Percentiles rank a stretch among this genome's conserved stretches.
These are phyloP conservation scores for Bothrops alternatus DNA, from an alignment of 2,797 vertebrate species.

Conservation along the genomic window DNA sequence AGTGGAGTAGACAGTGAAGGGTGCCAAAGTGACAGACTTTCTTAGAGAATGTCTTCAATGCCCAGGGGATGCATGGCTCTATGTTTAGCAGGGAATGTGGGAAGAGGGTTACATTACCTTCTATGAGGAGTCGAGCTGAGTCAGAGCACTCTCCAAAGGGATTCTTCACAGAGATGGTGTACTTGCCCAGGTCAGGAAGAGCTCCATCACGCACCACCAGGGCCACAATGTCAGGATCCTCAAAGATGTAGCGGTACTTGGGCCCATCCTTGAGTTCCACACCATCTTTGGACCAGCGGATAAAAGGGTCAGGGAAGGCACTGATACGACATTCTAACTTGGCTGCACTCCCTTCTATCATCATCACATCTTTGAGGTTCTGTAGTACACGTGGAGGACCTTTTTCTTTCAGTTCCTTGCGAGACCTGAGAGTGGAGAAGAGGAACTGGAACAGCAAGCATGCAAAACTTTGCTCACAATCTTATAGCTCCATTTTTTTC, in stretches of 20 bases:
- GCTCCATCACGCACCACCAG: constrained; percentile 67
- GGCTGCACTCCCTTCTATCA: constrained; percentile 71
- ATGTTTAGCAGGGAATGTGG: constrained; percentile 19
- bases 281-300: constrained; percentile 70
- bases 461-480: background rate
- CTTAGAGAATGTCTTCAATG: background rate
- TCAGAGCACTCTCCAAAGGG: constrained; percentile 69
- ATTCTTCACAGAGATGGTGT: constrained; percentile 71
- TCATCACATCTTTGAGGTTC: constrained; percentile 69
- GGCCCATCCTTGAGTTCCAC: constrained; percentile 69
- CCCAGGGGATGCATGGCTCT: constrained; percentile 5
- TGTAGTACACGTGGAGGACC: constrained; percentile 69
- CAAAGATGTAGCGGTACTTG: constrained; percentile 71
- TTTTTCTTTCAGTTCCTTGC: constrained; percentile 69
- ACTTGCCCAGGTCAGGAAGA: constrained; percentile 68
- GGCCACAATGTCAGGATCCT: constrained; percentile 71
- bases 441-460: background rate
- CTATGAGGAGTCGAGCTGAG: constrained; percentile 69
- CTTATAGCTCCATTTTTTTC: background rate
- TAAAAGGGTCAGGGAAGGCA: constrained; percentile 71
- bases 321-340: constrained; percentile 71
- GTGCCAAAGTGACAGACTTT: background rate
- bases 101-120: constrained; percentile 55
- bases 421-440: constrained; percentile 53
- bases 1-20: background rate